Evolutionary conservation across 2,888 invertebrate genomes (phyloP).

Genomic region (Rhagium mordax): DNA sequence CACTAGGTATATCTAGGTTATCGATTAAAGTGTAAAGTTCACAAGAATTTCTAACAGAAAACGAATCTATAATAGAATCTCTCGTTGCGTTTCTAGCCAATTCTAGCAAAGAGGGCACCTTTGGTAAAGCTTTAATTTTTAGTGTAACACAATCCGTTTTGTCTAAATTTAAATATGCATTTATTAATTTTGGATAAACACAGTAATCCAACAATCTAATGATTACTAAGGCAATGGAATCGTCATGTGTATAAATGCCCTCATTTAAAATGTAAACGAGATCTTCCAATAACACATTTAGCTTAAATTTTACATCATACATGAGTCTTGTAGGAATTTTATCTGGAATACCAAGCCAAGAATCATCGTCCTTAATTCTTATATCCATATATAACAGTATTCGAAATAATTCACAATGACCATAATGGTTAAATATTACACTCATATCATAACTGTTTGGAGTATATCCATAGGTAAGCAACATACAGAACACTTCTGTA

Average conservation of each 20-base stretch:
- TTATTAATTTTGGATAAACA: not conserved
- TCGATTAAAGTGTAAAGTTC: constrained; percentile 28
- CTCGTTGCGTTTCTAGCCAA: constrained; percentile 19
- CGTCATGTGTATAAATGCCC: not conserved
- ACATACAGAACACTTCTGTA: constrained; percentile 15
- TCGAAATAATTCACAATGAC: constrained; percentile 30
- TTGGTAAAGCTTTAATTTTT: not conserved
- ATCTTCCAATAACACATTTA: not conserved
- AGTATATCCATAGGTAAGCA: constrained; percentile 14
- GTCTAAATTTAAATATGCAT: not conserved
- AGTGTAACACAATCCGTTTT: not conserved
- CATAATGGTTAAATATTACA: constrained; percentile 16
- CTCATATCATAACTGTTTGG: not conserved
- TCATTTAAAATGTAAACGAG: not conserved
- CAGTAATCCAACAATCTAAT: constrained; percentile 17
- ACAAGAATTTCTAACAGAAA: not conserved
- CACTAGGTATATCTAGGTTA: constrained; percentile 6
- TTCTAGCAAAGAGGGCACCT: constrained; percentile 26
- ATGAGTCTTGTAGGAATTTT: not conserved
- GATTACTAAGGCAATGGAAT: not conserved
- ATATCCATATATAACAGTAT: constrained; percentile 20
- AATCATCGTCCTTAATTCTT: constrained; percentile 10
- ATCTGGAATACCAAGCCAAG: constrained; percentile 1
- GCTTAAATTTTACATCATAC: constrained; percentile 1
- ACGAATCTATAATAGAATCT: constrained; percentile 8